Evolutionary conservation across 2,113 vertebrate species (phyloP).

Genomic region (Mustela lutreola): DNA sequence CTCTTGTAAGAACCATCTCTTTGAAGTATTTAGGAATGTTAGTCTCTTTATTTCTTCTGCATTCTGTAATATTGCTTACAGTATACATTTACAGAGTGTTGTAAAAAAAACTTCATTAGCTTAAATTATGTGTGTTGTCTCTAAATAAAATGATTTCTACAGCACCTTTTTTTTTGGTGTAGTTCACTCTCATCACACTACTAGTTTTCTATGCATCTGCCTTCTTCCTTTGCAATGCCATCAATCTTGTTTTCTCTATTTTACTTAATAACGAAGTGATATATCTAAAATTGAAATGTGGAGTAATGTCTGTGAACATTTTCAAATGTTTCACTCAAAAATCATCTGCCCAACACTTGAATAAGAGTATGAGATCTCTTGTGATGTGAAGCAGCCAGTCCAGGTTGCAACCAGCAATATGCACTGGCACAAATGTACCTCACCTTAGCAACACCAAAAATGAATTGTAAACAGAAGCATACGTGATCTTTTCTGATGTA

Average conservation of each 20-base stretch:
- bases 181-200: neutral
- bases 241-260: neutral
- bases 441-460: neutral
- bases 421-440: neutral
- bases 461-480: neutral
- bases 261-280: neutral
- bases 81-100: neutral
- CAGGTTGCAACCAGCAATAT: neutral
- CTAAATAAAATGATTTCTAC: neutral
- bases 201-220: neutral
- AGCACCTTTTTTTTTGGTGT: neutral
- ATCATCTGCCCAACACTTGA: neutral
- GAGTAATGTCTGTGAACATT: neutral
- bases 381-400: fast-evolving
- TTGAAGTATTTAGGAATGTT: neutral
- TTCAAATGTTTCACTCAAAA: neutral
- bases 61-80: neutral
- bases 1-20: neutral
- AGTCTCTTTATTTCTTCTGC: neutral
- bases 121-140: neutral
- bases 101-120: neutral
- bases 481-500: neutral
- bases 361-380: neutral
- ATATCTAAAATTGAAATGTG: neutral
- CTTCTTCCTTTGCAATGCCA: neutral